Evolutionary conservation across 64 coral and sea anemone genomes (phyloP).

Genomic region (Trachythela sp.): DNA sequence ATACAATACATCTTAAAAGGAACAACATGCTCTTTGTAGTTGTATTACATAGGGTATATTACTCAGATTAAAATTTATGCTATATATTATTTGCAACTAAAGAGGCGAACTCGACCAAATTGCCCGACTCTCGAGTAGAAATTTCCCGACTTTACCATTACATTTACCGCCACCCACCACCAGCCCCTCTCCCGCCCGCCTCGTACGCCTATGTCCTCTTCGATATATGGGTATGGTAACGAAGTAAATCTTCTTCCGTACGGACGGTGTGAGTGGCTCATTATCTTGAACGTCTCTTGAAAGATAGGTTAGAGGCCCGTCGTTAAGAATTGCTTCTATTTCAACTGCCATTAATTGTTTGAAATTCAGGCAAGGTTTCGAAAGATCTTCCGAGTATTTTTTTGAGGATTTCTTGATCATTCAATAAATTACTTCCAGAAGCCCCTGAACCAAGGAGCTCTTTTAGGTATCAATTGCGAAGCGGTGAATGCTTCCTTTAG

Average conservation of each 20-base stretch:
- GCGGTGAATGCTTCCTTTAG: not conserved
- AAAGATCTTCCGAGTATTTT: not conserved
- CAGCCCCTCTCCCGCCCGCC: no score
- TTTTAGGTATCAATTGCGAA: not conserved
- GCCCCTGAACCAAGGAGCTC: not conserved
- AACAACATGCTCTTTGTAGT: no score
- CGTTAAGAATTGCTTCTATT: not conserved
- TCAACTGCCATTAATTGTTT: not conserved
- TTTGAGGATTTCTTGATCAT: not conserved
- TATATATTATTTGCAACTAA: no score
- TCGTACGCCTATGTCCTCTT: no score
- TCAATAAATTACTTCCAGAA: not conserved
- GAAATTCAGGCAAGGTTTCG: not conserved
- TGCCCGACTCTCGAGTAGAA: no score
- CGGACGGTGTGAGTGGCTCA: not conserved
- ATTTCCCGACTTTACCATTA: no score
- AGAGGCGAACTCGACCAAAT: no score
- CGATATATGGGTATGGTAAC: constrained; percentile 27
- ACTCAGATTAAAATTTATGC: no score
- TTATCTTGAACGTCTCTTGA: not conserved
- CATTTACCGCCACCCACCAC: no score
- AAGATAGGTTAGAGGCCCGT: not conserved
- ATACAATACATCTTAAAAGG: no score
- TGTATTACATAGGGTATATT: no score
- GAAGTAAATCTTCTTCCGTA: constrained; percentile 39